Percentiles rank a stretch among this genome's conserved stretches.
Evolutionary conservation across 2,797 vertebrate species (phyloP).

Genomic region (Amblyopsis hoosieri): DNA sequence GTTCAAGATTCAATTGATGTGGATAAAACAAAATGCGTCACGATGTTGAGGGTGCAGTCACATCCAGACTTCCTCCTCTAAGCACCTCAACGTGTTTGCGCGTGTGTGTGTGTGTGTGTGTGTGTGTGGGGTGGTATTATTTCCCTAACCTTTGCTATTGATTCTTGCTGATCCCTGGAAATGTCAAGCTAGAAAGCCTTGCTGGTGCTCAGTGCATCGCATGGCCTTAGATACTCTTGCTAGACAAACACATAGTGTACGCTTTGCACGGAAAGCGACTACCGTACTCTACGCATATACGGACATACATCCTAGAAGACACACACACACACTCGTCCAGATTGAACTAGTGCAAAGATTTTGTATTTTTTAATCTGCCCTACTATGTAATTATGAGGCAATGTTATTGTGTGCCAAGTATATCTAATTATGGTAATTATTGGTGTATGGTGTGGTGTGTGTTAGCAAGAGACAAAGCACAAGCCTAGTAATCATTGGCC

Average conservation of each 20-base stretch:
- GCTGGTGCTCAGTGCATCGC: slow-evolving; percentile 8
- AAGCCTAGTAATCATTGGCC: slow-evolving; percentile 56
- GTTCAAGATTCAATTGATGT: slow-evolving; percentile 7
- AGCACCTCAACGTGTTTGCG: too few relatives aligned
- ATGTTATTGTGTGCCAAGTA: slow-evolving; percentile 50
- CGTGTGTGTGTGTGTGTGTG: too few relatives aligned
- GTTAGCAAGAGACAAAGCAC: slow-evolving; percentile 48
- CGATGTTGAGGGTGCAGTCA: slow-evolving; percentile 15
- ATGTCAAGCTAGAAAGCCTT: slow-evolving; percentile 62
- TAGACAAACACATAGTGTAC: slow-evolving; percentile 10
- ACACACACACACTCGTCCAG: neutral
- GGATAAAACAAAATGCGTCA: slow-evolving; percentile 2
- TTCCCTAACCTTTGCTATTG: slow-evolving; percentile 67
- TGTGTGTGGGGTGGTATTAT: too few relatives aligned
- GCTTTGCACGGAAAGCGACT: slow-evolving; percentile 24
- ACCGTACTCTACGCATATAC: neutral
- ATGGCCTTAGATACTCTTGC: slow-evolving; percentile 42
- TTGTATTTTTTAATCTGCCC: slow-evolving; percentile 44
- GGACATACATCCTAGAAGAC: neutral
- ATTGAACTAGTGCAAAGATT: slow-evolving; percentile 20
- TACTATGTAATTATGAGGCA: slow-evolving; percentile 61
- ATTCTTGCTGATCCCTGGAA: slow-evolving; percentile 63
- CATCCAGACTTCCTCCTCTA: slow-evolving; percentile 11
- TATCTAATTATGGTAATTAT: slow-evolving; percentile 63
- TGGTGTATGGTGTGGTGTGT: slow-evolving; percentile 39